Evolutionary conservation across 1,140 invertebrate genomes (phyloP), one percentile per base, ranked within the genome.

Genomic region (Bradysia coprophila): DNA sequence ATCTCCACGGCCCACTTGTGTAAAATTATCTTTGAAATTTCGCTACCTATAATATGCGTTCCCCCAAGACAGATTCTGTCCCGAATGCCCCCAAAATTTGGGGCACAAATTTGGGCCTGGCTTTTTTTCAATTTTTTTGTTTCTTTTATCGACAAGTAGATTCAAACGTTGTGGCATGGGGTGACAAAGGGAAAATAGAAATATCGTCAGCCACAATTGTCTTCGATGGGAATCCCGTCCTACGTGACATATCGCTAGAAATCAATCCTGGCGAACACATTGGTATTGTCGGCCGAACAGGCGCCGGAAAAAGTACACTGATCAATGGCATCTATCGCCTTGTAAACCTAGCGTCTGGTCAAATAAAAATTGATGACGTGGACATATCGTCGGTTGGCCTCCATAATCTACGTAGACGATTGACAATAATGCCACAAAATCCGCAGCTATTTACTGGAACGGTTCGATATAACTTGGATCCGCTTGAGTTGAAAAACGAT

Each of bases 301-400:
- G 64, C 15, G 59, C 62, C 13, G 64, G 64, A 9, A 66, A 66
- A 45, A 53, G 50, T 38, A 62, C 62, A 6, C 49, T 67, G 16
- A 58, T 64, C 8, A 39, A 52, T 6, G 52, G 61, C 4, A 43
- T 66, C 3, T 81, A 74, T 50, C 72, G 81, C 43, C 50, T 88
- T 34, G 63, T 66, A 10, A 69, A 75, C 34, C 67, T 93, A 45
- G 87, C 91, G 57, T n/a, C n/a, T n/a, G 89, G 90, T 16, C 63
- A 65, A 33, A 94, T 96, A 43, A 52, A 73, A n/a, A 90, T 96
- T 42, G 92, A 96, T 61, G 79, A 75, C 22, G 55, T 87, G 11
- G 76, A 92, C 55, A 89, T 95, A 46, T 64, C 76, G 0, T 71
- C 72, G 13, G 65, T 96, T 41, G 88, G 87, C 18, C 71, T 97